Evolutionary conservation across 2,888 invertebrate genomes (phyloP).

Genomic region (Melanophora roralis): DNA sequence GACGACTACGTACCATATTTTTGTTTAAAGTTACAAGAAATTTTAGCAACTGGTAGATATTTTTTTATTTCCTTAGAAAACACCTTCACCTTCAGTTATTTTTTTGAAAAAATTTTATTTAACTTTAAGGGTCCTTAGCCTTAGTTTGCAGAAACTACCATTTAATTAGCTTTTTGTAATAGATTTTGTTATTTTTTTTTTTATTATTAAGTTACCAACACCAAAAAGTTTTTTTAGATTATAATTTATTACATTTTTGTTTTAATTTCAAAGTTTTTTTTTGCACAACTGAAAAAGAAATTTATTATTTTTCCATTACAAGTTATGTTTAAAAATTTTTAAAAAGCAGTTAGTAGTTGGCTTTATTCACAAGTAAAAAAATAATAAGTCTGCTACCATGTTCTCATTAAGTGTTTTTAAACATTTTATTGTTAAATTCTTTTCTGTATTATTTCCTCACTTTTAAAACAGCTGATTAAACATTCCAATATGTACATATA

Average conservation of each 20-base stretch:
- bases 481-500: background rate
- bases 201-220: constrained; percentile 48
- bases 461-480: constrained; percentile 56
- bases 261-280: constrained; percentile 10
- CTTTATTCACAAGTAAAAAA: background rate
- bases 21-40: constrained; percentile 14
- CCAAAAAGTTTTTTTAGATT: constrained; percentile 24
- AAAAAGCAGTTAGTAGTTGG: background rate
- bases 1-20: constrained; percentile 73
- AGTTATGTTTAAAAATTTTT: background rate
- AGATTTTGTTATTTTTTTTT: constrained; percentile 34
- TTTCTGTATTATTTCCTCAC: background rate
- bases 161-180: constrained; percentile 6
- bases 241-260: constrained; percentile 26
- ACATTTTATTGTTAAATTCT: constrained; percentile 19
- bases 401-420: background rate
- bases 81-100: constrained; percentile 45
- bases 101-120: background rate
- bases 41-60: background rate
- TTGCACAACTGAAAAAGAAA: constrained; percentile 55
- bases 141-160: constrained; percentile 4
- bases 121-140: constrained; percentile 14
- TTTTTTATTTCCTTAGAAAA: constrained; percentile 12
- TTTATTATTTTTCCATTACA: background rate
- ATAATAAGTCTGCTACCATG: background rate